These are phyloP conservation scores for Taphrorychus bicolor DNA, from an alignment of 2,888 invertebrate genomes.

Conservation along the genomic window DNA sequence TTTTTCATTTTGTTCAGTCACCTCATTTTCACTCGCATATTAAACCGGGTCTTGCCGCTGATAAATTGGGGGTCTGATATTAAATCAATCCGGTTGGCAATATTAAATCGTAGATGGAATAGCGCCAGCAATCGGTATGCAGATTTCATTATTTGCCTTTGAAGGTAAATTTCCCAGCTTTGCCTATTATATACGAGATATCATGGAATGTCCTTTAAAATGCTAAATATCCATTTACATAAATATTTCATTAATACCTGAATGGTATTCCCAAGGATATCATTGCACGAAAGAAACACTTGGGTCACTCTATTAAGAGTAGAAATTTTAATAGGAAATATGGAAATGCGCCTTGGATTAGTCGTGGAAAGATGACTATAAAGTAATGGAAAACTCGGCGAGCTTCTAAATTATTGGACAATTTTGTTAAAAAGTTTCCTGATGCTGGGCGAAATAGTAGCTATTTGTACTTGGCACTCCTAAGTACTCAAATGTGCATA, in stretches of 20 bases:
- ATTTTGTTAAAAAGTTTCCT: constrained; percentile 11
- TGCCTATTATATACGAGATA: background rate
- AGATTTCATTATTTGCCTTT: constrained; percentile 14
- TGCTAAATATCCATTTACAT: constrained; percentile 13
- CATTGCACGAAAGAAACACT: constrained; percentile 5
- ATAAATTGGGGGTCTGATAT: background rate
- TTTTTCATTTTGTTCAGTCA: background rate
- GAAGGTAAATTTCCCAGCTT: constrained; percentile 9
- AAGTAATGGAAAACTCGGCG: background rate
- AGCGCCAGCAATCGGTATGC: constrained; percentile 2
- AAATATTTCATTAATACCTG: constrained; percentile 6
- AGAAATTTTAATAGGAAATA: constrained; percentile 2
- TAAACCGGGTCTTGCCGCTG: background rate
- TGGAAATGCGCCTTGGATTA: background rate
- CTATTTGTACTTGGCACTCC: constrained; percentile 8
- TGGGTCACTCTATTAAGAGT: background rate
- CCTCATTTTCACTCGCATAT: background rate
- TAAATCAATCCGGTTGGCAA: background rate
- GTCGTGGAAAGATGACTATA: background rate
- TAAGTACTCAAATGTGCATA: constrained; percentile 6
- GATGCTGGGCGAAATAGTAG: background rate
- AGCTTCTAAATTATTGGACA: constrained; percentile 9
- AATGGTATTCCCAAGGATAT: background rate
- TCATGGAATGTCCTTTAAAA: constrained; percentile 5
- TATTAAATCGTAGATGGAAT: constrained; percentile 10